A percentile compares a stretch with the other conserved stretches of the same genome.
These are phyloP conservation scores for Babyrousa celebensis DNA, from an alignment of 2,797 vertebrate species.

Conservation along the genomic window DNA sequence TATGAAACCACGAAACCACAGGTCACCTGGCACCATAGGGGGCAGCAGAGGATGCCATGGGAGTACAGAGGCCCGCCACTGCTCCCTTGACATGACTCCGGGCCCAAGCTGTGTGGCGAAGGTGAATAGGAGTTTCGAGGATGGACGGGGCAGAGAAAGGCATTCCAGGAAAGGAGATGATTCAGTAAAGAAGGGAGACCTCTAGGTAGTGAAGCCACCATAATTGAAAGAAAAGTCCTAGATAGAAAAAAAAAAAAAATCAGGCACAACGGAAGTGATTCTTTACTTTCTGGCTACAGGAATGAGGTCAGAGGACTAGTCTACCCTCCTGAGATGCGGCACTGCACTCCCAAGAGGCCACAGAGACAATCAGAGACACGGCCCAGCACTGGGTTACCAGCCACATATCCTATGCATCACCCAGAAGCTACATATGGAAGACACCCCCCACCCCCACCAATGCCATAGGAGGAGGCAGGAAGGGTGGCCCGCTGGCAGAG, in stretches of 20 bases:
- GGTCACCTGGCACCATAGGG: conserved; percentile 49
- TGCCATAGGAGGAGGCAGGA: background rate
- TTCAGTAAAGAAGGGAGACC: conserved; percentile 61
- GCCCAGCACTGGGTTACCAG: background rate
- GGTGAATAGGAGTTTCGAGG: background rate
- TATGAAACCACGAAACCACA: background rate
- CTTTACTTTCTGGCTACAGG: conserved; percentile 45
- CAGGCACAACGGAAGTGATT: conserved; percentile 37
- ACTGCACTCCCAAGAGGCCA: conserved; percentile 14
- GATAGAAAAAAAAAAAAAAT: conserved; percentile 45
- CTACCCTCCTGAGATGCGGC: conserved; percentile 42
- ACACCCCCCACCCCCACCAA: background rate
- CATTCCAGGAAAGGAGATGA: conserved; percentile 71
- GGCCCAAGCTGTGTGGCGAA: conserved; percentile 9
- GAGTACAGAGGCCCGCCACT: background rate
- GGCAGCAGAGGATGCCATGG: conserved; percentile 17
- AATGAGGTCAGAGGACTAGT: conserved; percentile 35
- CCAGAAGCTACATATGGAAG: background rate
- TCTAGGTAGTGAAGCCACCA: conserved; percentile 64
- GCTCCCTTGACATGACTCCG: background rate
- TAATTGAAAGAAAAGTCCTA: conserved; percentile 55
- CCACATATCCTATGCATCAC: background rate
- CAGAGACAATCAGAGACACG: background rate
- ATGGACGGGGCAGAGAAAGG: conserved; percentile 59
- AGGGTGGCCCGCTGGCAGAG: background rate